These are phyloP conservation scores for Luperina testacea DNA, from an alignment of 2,888 invertebrate genomes.

Conservation along the genomic window DNA sequence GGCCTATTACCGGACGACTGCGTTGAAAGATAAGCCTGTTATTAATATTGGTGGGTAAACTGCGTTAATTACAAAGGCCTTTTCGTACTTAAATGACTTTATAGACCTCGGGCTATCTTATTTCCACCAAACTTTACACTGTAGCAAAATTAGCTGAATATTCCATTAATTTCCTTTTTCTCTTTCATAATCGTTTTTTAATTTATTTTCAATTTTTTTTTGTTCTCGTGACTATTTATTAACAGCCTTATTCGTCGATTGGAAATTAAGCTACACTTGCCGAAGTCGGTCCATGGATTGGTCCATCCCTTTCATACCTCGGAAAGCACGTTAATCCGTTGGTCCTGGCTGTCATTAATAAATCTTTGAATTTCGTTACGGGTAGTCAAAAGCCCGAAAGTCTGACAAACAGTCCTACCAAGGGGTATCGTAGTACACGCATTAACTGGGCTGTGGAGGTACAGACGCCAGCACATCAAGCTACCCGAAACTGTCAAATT, in stretches of 20 bases:
- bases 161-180: background rate
- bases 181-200: background rate
- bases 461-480: too few species aligned
- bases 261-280: background rate
- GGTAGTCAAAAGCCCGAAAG: background rate
- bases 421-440: too few species aligned
- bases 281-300: background rate
- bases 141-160: constrained; percentile 32
- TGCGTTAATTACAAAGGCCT: constrained; percentile 57
- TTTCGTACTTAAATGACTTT: constrained; percentile 41
- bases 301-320: background rate
- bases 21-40: constrained; percentile 48
- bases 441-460: too few species aligned
- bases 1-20: constrained; percentile 35
- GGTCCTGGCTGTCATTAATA: background rate
- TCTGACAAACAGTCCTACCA: background rate
- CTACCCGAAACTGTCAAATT: too few species aligned
- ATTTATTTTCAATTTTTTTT: background rate
- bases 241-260: background rate
- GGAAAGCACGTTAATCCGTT: background rate
- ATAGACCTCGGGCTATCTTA: constrained; percentile 6
- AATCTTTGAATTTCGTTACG: background rate
- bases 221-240: background rate
- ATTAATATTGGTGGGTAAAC: constrained; percentile 49
- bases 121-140: constrained; percentile 1